phyloP scores from a whole-genome alignment of 2,113 vertebrate species.

The Blennius ocellaris region DNA sequence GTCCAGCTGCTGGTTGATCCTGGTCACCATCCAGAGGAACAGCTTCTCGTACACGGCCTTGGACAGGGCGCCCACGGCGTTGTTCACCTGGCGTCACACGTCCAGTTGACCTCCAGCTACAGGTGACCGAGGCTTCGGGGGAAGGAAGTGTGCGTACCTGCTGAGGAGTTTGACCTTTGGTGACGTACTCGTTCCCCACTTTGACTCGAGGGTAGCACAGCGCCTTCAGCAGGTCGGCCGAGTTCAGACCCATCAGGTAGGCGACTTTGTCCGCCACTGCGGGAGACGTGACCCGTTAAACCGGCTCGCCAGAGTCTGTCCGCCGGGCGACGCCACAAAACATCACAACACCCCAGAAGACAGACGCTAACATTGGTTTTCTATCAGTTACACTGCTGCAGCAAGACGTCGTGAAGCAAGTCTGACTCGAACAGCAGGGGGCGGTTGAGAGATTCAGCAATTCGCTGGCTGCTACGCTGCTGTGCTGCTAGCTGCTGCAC shows the following conservation, averaged over 20 bases:
- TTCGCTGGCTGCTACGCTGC: too few species aligned
- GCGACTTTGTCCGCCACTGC: slow-evolving; percentile 66
- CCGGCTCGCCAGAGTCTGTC: too few species aligned
- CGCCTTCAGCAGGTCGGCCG: slow-evolving; percentile 69
- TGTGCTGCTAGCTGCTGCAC: too few species aligned
- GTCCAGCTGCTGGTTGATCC: slow-evolving; percentile 73
- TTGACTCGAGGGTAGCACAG: slow-evolving; percentile 71
- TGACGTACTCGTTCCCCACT: slow-evolving; percentile 70
- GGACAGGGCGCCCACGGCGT: slow-evolving; percentile 85
- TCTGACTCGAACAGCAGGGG: too few species aligned
- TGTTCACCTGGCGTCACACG: slow-evolving; percentile 55
- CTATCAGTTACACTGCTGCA: too few species aligned
- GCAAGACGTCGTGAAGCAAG: too few species aligned
- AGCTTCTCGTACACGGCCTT: slow-evolving; percentile 90
- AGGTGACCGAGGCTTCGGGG: background rate
- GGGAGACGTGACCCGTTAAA: background rate
- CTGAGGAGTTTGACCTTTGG: slow-evolving; percentile 71
- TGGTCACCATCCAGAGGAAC: slow-evolving; percentile 88
- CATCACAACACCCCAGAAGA: too few species aligned
- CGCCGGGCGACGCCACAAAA: too few species aligned
- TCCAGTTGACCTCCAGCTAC: too few species aligned
- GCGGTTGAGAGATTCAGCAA: too few species aligned
- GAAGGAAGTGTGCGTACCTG: slow-evolving; percentile 39
- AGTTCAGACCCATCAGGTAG: slow-evolving; percentile 72
- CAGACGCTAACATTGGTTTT: too few species aligned